A percentile compares a stretch with the other conserved stretches of the same genome.
These are phyloP conservation scores for Cyprinodon diabolis DNA, from an alignment of 2,797 vertebrate species.

Conservation along the genomic window DNA sequence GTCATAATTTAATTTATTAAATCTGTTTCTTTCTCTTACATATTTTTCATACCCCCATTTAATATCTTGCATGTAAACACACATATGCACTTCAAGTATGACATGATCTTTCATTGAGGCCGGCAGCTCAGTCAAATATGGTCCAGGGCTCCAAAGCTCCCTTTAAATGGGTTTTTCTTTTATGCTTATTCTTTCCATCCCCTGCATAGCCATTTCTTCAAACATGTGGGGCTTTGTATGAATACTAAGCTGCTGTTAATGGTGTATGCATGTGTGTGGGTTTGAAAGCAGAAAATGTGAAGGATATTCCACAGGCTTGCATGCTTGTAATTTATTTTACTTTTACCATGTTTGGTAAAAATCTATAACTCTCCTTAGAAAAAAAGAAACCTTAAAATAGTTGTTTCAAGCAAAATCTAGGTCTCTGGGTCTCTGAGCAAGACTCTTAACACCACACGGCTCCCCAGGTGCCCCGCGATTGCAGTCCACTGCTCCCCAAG, in stretches of 20 bases:
- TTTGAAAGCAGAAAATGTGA: not conserved
- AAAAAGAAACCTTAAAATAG: constrained; percentile 10
- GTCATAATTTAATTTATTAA: constrained; percentile 20
- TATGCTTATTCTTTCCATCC: constrained; percentile 56
- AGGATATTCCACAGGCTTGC: constrained; percentile 1
- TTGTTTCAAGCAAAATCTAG: constrained; percentile 34
- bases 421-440: no score
- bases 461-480: no score
- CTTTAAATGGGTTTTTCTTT: constrained; percentile 66
- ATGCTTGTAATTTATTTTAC: constrained; percentile 9
- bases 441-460: no score
- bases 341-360: not conserved
- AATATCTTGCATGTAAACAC: constrained; percentile 4
- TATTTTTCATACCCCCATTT: constrained; percentile 15
- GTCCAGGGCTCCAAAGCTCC: constrained; percentile 53
- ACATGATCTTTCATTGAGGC: constrained; percentile 66
- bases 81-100: constrained; percentile 10
- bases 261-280: constrained; percentile 12
- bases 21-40: constrained; percentile 36
- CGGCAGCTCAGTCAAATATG: constrained; percentile 54
- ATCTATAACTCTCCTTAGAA: not conserved
- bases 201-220: constrained; percentile 52
- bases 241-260: constrained; percentile 47
- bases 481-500: no score
- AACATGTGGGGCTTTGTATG: constrained; percentile 29